These are phyloP conservation scores for Lathronympha strigana DNA, from an alignment of 2,888 invertebrate species.

Conservation along the genomic window DNA sequence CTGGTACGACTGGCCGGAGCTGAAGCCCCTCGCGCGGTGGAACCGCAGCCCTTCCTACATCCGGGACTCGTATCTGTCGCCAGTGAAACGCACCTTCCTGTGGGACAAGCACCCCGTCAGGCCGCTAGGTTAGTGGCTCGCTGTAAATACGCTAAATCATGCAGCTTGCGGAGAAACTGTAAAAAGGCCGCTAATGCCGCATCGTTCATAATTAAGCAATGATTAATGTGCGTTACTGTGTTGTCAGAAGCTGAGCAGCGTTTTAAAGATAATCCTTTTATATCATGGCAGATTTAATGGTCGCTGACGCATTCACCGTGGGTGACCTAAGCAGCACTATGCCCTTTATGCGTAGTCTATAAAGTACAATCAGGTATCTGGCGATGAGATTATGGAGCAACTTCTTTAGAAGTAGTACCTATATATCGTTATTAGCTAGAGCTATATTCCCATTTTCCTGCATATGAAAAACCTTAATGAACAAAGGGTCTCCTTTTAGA, in stretches of 20 bases:
- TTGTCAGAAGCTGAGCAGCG: constrained; percentile 20
- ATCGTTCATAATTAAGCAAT: constrained; percentile 50
- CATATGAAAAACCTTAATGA: constrained; percentile 13
- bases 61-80: constrained; percentile 95
- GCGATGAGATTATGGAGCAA: constrained; percentile 40
- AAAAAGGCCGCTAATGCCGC: constrained; percentile 58
- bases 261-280: constrained; percentile 46
- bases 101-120: constrained; percentile 96
- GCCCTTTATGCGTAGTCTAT: constrained; percentile 81
- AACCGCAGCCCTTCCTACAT: constrained; percentile 90
- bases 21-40: constrained; percentile 90
- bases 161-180: constrained; percentile 58
- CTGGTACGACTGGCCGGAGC: constrained; percentile 94
- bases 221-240: constrained; percentile 16
- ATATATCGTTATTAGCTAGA: constrained; percentile 19
- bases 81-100: constrained; percentile 94
- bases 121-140: constrained; percentile 91
- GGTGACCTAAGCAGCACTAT: constrained; percentile 77
- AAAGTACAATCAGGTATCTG: constrained; percentile 71
- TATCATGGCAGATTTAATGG: constrained; percentile 80
- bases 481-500: neutral
- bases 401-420: constrained; percentile 25
- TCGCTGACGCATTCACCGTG: constrained; percentile 76
- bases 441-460: constrained; percentile 15
- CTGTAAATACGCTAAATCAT: constrained; percentile 67